These are phyloP conservation scores for Heliconius charithonia DNA, from an alignment of 2,888 invertebrate genomes.

Conservation along the genomic window DNA sequence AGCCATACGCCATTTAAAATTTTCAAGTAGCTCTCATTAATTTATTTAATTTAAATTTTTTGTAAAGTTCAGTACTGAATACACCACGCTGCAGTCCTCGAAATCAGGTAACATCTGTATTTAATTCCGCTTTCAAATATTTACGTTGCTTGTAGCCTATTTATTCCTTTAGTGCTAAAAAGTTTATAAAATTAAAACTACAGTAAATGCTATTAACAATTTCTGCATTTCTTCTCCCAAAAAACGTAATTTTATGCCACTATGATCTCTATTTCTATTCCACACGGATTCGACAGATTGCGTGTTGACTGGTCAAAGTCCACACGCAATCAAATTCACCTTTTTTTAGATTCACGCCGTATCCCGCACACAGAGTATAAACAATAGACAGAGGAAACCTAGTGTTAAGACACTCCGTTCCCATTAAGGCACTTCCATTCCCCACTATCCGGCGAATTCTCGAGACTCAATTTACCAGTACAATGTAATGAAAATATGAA, in stretches of 20 bases:
- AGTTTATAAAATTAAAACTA: background rate
- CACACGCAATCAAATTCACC: too few relatives aligned
- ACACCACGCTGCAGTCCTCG: background rate
- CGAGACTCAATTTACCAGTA: too few relatives aligned
- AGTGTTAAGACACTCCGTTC: too few relatives aligned
- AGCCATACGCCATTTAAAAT: background rate
- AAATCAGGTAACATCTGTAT: slow-evolving; percentile 8
- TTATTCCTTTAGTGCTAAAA: background rate
- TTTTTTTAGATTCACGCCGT: too few relatives aligned
- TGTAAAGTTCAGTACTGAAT: background rate
- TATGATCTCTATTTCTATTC: background rate
- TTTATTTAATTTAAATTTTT: background rate
- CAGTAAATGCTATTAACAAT: background rate
- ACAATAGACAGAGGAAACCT: too few relatives aligned
- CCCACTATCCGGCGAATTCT: too few relatives aligned
- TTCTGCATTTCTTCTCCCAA: background rate
- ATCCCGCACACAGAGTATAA: too few relatives aligned
- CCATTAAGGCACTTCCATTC: too few relatives aligned
- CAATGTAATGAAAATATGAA: too few relatives aligned
- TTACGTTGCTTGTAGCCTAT: background rate
- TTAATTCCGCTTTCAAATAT: slow-evolving; percentile 11
- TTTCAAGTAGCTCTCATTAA: slow-evolving; percentile 5
- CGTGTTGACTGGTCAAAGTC: background rate
- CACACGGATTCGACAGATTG: background rate
- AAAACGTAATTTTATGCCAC: background rate